Conservation (phyloP, 2,888 invertebrate species). For the Helicoverpa assulta region DNA sequence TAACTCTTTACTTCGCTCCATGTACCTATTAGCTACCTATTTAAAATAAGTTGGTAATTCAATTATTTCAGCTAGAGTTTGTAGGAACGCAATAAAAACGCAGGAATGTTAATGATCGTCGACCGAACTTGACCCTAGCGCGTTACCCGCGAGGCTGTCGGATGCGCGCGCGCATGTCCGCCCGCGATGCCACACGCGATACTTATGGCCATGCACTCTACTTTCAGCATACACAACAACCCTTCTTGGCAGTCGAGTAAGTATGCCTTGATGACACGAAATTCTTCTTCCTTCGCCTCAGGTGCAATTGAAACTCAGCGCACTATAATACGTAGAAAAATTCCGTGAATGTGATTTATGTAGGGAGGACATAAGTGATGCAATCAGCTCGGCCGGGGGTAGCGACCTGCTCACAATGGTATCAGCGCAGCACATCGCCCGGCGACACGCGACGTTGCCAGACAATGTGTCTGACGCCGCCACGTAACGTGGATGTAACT, state of each 20-base stretch:
- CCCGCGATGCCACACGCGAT: too few relatives aligned
- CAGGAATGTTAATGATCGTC: slow-evolving; percentile 38
- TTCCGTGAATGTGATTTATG: too few relatives aligned
- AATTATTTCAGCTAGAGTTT: slow-evolving; percentile 12
- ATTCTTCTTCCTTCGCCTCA: too few relatives aligned
- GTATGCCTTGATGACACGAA: too few relatives aligned
- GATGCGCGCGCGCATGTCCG: neutral
- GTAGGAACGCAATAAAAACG: slow-evolving; percentile 22
- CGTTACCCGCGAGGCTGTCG: neutral
- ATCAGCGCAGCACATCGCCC: slow-evolving; percentile 4
- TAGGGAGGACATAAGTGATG: neutral
- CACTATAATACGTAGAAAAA: too few relatives aligned
- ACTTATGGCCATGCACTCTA: too few relatives aligned
- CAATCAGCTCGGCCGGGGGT: slow-evolving; percentile 1
- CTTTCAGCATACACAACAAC: too few relatives aligned
- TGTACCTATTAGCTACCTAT: slow-evolving; percentile 10
- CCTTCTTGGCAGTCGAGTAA: too few relatives aligned
- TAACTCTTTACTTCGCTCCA: neutral
- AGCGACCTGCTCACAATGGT: slow-evolving; percentile 6
- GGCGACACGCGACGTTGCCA: neutral
- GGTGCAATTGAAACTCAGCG: too few relatives aligned
- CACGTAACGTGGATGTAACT: slow-evolving; percentile 4
- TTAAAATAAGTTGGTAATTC: slow-evolving; percentile 12
- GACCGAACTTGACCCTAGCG: slow-evolving; percentile 51
- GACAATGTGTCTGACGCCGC: neutral